These are phyloP conservation scores for Amphimallon solstitiale DNA, from an alignment of 2,888 invertebrate genomes.

Conservation along the genomic window DNA sequence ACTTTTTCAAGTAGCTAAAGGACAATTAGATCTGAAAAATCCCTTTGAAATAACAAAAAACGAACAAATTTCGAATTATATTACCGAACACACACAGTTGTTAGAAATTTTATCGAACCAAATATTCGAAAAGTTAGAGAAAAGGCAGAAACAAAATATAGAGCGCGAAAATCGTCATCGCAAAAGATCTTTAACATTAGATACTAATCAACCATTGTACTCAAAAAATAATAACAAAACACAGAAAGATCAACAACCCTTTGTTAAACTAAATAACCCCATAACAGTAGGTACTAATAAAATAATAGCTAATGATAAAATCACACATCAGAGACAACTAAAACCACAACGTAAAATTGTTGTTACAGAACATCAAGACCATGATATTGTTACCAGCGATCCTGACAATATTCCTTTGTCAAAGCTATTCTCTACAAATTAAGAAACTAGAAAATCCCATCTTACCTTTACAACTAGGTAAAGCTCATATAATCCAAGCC, in stretches of 20 bases:
- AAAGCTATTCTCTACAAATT: not conserved
- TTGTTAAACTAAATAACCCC: not conserved
- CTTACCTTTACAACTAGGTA: constrained; percentile 10
- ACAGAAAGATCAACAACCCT: not conserved
- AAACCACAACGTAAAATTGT: constrained; percentile 1
- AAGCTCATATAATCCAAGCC: not conserved
- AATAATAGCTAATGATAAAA: constrained; percentile 3
- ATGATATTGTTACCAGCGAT: not conserved
- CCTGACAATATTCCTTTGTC: constrained; percentile 11
- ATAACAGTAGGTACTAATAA: not conserved
- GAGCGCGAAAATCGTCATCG: not conserved
- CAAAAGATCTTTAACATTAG: constrained; percentile 1
- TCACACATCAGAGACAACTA: not conserved
- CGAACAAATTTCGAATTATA: constrained; percentile 24
- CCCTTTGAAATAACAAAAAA: constrained; percentile 33
- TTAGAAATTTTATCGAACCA: constrained; percentile 11
- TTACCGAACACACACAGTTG: constrained; percentile 26
- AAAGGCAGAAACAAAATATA: constrained; percentile 19
- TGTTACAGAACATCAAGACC: constrained; percentile 3
- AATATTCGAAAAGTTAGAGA: not conserved
- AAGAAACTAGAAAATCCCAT: constrained; percentile 1
- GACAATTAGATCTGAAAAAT: constrained; percentile 37
- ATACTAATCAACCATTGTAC: not conserved
- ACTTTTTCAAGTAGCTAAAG: constrained; percentile 40
- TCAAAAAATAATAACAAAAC: not conserved